Base-by-base conservation (phyloP, 2,888 invertebrate species). In the Actias luna region DNA sequence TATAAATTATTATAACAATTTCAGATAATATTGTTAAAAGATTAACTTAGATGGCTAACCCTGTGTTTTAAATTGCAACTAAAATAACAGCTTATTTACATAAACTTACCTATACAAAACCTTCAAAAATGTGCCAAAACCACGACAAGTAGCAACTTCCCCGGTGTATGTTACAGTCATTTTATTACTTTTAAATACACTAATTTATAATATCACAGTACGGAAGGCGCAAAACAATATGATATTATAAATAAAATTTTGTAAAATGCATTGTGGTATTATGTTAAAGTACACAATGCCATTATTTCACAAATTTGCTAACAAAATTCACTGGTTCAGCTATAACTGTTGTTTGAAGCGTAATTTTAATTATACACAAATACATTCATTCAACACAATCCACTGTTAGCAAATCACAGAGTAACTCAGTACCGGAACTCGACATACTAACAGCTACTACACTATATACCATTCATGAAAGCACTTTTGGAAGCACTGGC, bases 151-250 rank as follows among this genome's bases (percentile, higher is more conserved):
- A 67, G 97, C 97, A 68, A 97, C 97, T 93, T 97, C 96, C 60
- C 95, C 96, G 61, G 97, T 97, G 77, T 97, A 97, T 14, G 96
- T 96, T 66, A 97, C 95, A 73, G 97, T 97, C 97, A 97, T 97
- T 80, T 89, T 46, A 52, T 63, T 31, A 55, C 7, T 57, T 39
- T n/a, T 42, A 42, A 22, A 36, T 33, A 31, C 46, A 29, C 16
- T 39, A 39, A 62, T 29, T 22, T 27, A 39, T 39, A 61, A 36
- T 61, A 61, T 61, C 61, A 62, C 61, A 62, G 58, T 22, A 5
- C 29, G 39, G 14, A 35, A 25, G 4, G 10, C 16, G 14, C 5
- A 58, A 31, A 42, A 58, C 5, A 42, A 14, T 57, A 31, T 16
- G 39, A 16, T 16, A 57, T 57, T 16, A 14, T n/a, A 35, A 57